Percentiles rank a stretch among this genome's conserved stretches.
Evolutionary conservation across 2,888 invertebrate species (phyloP).

Genomic region (Caenorhabditis uteleia): DNA sequence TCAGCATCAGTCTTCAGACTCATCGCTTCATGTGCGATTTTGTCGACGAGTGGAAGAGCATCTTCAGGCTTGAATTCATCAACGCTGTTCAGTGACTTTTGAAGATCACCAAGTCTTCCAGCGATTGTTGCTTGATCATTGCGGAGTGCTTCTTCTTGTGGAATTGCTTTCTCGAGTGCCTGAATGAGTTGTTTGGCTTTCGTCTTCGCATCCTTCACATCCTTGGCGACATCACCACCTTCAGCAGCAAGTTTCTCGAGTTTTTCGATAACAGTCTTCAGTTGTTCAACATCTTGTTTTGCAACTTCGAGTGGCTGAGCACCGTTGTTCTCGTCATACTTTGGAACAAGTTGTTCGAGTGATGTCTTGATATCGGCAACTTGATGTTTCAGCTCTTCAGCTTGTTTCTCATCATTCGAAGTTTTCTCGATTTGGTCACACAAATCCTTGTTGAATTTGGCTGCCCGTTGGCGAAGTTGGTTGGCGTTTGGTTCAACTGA

Average conservation of each 20-base stretch:
- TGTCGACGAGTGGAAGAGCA: constrained; percentile 18
- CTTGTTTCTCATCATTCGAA: constrained; percentile 21
- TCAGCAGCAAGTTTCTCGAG: constrained; percentile 1
- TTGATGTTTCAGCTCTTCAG: constrained; percentile 2
- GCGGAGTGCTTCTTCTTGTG: constrained; percentile 9
- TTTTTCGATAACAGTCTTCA: constrained; percentile 8
- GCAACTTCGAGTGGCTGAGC: constrained; percentile 17
- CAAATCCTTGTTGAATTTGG: constrained; percentile 12
- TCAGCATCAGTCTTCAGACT: constrained; percentile 12
- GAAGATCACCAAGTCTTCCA: background rate
- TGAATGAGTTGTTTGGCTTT: constrained; percentile 15
- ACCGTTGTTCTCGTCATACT: too few species aligned
- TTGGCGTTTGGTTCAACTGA: constrained; percentile 7
- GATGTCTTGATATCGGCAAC: constrained; percentile 9
- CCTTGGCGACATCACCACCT: constrained; percentile 6
- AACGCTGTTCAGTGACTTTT: background rate
- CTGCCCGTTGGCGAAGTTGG: constrained; percentile 8
- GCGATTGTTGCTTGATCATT: constrained; percentile 2
- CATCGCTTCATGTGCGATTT: constrained; percentile 15
- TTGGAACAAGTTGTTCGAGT: constrained; percentile 19
- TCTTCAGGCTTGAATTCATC: constrained; percentile 7
- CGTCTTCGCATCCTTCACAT: constrained; percentile 18
- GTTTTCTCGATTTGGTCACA: constrained; percentile 7
- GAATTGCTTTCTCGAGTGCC: constrained; percentile 10
- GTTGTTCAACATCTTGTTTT: constrained; percentile 8